Conservation (phyloP, 2,888 invertebrate species). For the Lasioglossum malachurum region DNA sequence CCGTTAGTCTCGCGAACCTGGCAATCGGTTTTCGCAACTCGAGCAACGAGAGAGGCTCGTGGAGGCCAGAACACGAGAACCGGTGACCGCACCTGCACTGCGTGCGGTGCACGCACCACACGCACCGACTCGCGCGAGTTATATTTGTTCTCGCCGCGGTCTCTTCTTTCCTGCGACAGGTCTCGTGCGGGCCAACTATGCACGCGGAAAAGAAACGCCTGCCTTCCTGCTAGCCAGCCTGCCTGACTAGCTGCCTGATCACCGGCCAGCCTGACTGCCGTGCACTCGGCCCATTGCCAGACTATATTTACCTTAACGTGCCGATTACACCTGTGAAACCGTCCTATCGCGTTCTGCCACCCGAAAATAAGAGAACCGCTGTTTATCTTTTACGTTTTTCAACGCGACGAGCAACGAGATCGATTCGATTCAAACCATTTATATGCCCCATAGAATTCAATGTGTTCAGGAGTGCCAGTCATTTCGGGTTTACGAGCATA, state of each 20-base stretch:
- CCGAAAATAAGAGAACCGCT: not conserved
- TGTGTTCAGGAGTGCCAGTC: not conserved
- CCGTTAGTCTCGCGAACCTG: conserved; percentile 59
- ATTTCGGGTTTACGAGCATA: not conserved
- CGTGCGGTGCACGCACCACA: not conserved
- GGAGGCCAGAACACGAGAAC: conserved; percentile 33
- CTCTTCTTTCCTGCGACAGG: conserved; percentile 71
- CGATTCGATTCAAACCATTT: not conserved
- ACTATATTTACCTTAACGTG: conserved; percentile 81
- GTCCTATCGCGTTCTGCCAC: conserved; percentile 41
- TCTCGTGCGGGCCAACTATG: conserved; percentile 75
- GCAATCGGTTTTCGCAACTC: conserved; percentile 66
- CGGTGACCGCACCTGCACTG: conserved; percentile 72
- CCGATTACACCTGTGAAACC: conserved; percentile 79
- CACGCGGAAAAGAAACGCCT: conserved; percentile 77
- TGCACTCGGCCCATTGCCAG: conserved; percentile 81
- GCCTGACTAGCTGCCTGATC: conserved; percentile 13
- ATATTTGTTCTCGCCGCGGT: conserved; percentile 69
- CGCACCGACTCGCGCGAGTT: conserved; percentile 44
- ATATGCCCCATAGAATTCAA: not conserved
- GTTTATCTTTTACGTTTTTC: conserved; percentile 6
- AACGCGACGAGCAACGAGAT: not conserved
- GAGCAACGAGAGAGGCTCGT: conserved; percentile 31
- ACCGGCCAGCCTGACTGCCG: conserved; percentile 62
- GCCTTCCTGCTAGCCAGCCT: conserved; percentile 26